phyloP scores from a whole-genome alignment of 2,113 vertebrate species.

The Ciconia stormi region DNA sequence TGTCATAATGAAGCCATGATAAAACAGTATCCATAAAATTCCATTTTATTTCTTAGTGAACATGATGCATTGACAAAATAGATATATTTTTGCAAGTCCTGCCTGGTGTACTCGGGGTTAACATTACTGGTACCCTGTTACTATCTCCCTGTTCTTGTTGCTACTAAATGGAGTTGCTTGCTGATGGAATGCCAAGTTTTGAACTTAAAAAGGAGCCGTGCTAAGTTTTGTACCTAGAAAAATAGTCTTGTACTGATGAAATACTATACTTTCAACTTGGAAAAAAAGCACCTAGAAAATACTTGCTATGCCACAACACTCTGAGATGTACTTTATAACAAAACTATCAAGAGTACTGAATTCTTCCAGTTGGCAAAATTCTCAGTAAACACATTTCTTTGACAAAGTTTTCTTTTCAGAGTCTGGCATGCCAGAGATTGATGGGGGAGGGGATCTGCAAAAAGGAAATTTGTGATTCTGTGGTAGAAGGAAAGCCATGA shows the following conservation, averaged over 20 bases:
- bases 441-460: background rate
- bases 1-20: background rate
- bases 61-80: background rate
- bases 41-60: background rate
- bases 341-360: background rate
- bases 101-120: slow-evolving; percentile 1
- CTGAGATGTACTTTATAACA: background rate
- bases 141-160: background rate
- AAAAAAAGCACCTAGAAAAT: slow-evolving; percentile 15
- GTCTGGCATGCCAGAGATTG: background rate
- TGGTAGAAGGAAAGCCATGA: background rate
- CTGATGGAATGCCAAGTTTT: slow-evolving; percentile 22
- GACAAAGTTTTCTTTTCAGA: slow-evolving; percentile 39
- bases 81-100: background rate
- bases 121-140: background rate
- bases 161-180: background rate
- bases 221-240: background rate
- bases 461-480: slow-evolving; percentile 27
- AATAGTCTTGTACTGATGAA: slow-evolving; percentile 2
- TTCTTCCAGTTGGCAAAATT: background rate
- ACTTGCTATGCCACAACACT: background rate
- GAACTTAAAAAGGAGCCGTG: slow-evolving; percentile 27
- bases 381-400: slow-evolving; percentile 33
- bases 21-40: background rate
- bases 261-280: background rate